phyloP scores from a whole-genome alignment of 92 coral and sea anemone species.

The Phenganax marumi region DNA sequence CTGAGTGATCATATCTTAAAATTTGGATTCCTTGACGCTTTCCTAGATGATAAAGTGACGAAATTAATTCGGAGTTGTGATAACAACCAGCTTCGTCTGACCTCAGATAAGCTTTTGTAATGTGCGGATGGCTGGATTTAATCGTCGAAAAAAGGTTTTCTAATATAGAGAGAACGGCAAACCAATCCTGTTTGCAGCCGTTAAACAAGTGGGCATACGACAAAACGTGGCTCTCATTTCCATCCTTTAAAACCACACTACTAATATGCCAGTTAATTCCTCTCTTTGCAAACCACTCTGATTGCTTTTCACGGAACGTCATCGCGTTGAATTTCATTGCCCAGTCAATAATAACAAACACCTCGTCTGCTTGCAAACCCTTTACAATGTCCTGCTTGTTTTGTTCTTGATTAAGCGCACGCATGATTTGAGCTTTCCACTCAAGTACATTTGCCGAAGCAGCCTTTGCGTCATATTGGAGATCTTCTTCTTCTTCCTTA shows the following conservation, averaged over 20 bases:
- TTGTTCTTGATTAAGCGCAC: constrained; percentile 57
- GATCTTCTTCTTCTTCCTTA: constrained; percentile 24
- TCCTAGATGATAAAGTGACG: too few species aligned
- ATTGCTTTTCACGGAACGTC: constrained; percentile 67
- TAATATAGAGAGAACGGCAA: constrained; percentile 42
- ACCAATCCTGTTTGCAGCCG: constrained; percentile 61
- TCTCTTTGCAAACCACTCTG: constrained; percentile 69
- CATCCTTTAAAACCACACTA: constrained; percentile 50
- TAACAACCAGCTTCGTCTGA: too few species aligned
- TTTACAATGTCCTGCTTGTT: constrained; percentile 38
- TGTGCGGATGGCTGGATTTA: constrained; percentile 22
- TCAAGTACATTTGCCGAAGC: constrained; percentile 49
- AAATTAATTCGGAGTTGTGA: too few species aligned
- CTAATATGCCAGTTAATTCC: too few species aligned
- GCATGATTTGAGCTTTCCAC: constrained; percentile 56
- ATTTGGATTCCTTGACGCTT: too few species aligned
- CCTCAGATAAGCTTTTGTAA: too few species aligned
- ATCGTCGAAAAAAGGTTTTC: constrained; percentile 44
- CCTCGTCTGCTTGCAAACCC: constrained; percentile 45
- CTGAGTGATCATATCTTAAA: too few species aligned
- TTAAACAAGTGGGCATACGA: constrained; percentile 58
- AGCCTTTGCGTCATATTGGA: constrained; percentile 42
- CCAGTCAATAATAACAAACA: constrained; percentile 61
- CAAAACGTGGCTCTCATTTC: constrained; percentile 28
- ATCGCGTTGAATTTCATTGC: constrained; percentile 65